phyloP scores from a whole-genome alignment of 2,797 vertebrate species.

The Darevskia mixta region DNA sequence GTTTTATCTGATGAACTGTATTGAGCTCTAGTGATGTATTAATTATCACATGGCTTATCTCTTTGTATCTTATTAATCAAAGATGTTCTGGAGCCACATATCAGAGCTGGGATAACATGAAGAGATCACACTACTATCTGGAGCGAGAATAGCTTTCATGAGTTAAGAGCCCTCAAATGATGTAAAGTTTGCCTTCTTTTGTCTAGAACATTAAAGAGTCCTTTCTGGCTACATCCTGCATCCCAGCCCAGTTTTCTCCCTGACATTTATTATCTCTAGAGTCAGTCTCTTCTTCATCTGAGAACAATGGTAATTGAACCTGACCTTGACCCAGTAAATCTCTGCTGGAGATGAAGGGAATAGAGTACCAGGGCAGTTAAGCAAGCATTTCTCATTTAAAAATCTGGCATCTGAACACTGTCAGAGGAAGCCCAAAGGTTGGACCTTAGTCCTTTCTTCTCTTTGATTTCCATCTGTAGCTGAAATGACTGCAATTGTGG shows the following conservation, averaged over 20 bases:
- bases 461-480: not conserved
- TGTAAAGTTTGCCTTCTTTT: slow-evolving; percentile 17
- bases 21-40: slow-evolving; percentile 77
- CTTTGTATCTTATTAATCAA: slow-evolving; percentile 78
- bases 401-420: slow-evolving; percentile 3
- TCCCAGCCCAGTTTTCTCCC: not conserved
- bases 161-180: slow-evolving; percentile 32
- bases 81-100: slow-evolving; percentile 69
- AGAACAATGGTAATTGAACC: not conserved
- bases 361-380: not conserved
- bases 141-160: slow-evolving; percentile 21
- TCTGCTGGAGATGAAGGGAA: slow-evolving; percentile 22
- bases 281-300: slow-evolving; percentile 25
- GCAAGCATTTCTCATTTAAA: slow-evolving; percentile 9
- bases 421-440: slow-evolving; percentile 5
- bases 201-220: not conserved
- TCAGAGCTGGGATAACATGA: slow-evolving; percentile 55
- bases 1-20: slow-evolving; percentile 77
- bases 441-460: not conserved
- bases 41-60: slow-evolving; percentile 79
- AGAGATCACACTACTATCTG: slow-evolving; percentile 41
- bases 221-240: slow-evolving; percentile 3
- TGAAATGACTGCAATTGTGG: not conserved
- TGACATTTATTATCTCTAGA: not conserved
- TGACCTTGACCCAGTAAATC: not conserved